Percentiles rank a stretch among this genome's conserved stretches.
These are phyloP conservation scores for Acromyrmex charruanus DNA, from an alignment of 1,140 invertebrate genomes.

Conservation along the genomic window DNA sequence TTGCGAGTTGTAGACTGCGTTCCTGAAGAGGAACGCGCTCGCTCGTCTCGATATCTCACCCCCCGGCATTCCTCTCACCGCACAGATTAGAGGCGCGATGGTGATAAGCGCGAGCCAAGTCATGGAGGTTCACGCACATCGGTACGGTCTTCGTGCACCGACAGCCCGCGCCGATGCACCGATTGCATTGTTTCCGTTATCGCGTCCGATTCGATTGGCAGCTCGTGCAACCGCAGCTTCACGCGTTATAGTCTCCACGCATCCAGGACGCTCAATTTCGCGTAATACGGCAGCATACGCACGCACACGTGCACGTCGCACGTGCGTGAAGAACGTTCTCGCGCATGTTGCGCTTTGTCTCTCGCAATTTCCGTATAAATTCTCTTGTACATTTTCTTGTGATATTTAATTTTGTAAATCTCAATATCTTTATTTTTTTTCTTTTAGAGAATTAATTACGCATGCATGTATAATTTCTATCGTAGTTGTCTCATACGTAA, in stretches of 20 bases:
- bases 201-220: slow-evolving; percentile 77
- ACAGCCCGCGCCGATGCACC: slow-evolving; percentile 51
- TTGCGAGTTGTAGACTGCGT: not conserved
- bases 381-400: not conserved
- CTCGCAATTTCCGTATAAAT: not conserved
- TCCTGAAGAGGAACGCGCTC: slow-evolving; percentile 25
- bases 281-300: not conserved
- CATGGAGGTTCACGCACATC: slow-evolving; percentile 24
- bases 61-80: not conserved
- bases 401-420: not conserved
- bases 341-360: not conserved
- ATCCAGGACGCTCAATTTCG: slow-evolving; percentile 40
- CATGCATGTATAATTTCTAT: not conserved
- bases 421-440: not conserved
- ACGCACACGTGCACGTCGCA: not conserved
- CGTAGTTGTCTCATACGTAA: not conserved
- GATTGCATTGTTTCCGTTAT: slow-evolving; percentile 80
- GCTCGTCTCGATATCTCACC: slow-evolving; percentile 27
- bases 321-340: not conserved
- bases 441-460: not conserved
- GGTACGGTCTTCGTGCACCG: not conserved
- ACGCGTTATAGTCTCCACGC: slow-evolving; percentile 76
- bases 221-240: slow-evolving; percentile 71
- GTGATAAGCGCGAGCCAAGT: slow-evolving; percentile 65
- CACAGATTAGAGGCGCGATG: slow-evolving; percentile 23